Conservation (phyloP, 2,888 invertebrate species). For the Ectobius pallidus region DNA sequence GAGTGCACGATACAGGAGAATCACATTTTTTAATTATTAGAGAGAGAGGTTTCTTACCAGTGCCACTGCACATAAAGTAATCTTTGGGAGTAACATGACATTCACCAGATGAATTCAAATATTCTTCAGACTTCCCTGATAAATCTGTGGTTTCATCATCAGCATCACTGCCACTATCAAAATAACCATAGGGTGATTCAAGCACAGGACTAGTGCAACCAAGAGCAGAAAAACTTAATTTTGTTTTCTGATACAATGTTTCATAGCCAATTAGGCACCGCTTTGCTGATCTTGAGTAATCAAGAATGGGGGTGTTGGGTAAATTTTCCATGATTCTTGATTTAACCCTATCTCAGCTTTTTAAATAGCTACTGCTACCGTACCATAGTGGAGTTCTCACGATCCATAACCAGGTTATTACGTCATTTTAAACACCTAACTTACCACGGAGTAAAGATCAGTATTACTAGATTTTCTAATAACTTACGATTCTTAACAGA, state of each 20-base stretch:
- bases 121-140: neutral
- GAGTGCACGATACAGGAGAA: neutral
- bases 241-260: neutral
- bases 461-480: too few species aligned
- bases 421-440: too few species aligned
- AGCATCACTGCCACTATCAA: slow-evolving; percentile 5
- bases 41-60: slow-evolving; percentile 34
- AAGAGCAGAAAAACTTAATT: neutral
- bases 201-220: neutral
- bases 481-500: too few species aligned
- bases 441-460: too few species aligned
- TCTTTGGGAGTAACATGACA: neutral
- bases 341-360: too few species aligned
- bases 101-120: slow-evolving; percentile 1
- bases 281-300: neutral
- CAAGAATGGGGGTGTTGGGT: neutral
- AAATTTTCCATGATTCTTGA: neutral
- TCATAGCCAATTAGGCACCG: neutral
- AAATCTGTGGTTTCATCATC: slow-evolving; percentile 21
- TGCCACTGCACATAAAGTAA: slow-evolving; percentile 27
- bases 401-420: too few species aligned
- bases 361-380: too few species aligned
- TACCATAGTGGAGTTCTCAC: too few species aligned
- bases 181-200: neutral
- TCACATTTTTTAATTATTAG: slow-evolving; percentile 28